Percentiles rank a stretch among this genome's conserved stretches.
These are phyloP conservation scores for Neodiprion fabricii DNA, from an alignment of 1,140 invertebrate genomes.

Conservation along the genomic window DNA sequence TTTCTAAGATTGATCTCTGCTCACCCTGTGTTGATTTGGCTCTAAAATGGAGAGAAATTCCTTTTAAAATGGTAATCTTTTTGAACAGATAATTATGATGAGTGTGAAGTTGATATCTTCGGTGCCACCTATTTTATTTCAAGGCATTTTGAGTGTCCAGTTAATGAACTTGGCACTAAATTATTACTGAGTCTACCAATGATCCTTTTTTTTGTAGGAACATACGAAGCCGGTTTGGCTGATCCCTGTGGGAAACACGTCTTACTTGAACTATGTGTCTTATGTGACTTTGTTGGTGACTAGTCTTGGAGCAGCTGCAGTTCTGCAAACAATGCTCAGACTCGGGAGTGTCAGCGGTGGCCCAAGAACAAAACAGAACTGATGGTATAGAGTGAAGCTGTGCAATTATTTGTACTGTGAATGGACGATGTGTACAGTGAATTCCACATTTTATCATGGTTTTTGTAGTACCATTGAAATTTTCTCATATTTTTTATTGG, in stretches of 20 bases:
- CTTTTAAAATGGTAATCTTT: conserved; percentile 41
- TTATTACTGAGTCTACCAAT: conserved; percentile 7
- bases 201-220: conserved; percentile 36
- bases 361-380: too few relatives aligned
- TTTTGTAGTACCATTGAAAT: too few relatives aligned
- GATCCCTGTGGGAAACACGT: conserved; percentile 47
- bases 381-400: too few relatives aligned
- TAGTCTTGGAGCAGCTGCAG: conserved; percentile 31
- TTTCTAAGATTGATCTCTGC: conserved; percentile 48
- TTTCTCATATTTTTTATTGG: too few relatives aligned
- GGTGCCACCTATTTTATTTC: not conserved
- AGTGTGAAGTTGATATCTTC: not conserved
- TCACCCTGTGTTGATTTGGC: conserved; percentile 39
- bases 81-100: conserved; percentile 7
- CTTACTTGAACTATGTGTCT: conserved; percentile 28
- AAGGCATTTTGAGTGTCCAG: too few relatives aligned
- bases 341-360: too few relatives aligned
- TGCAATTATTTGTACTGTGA: too few relatives aligned
- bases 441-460: too few relatives aligned
- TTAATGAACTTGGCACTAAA: conserved; percentile 17
- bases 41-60: conserved; percentile 50
- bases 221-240: conserved; percentile 41
- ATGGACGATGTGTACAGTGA: too few relatives aligned
- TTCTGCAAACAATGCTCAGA: conserved; percentile 23
- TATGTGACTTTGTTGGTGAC: conserved; percentile 37